Evolutionary conservation across 2,797 vertebrate genomes (phyloP), one percentile per base, ranked within the genome.

Genomic region (Acomys russatus): DNA sequence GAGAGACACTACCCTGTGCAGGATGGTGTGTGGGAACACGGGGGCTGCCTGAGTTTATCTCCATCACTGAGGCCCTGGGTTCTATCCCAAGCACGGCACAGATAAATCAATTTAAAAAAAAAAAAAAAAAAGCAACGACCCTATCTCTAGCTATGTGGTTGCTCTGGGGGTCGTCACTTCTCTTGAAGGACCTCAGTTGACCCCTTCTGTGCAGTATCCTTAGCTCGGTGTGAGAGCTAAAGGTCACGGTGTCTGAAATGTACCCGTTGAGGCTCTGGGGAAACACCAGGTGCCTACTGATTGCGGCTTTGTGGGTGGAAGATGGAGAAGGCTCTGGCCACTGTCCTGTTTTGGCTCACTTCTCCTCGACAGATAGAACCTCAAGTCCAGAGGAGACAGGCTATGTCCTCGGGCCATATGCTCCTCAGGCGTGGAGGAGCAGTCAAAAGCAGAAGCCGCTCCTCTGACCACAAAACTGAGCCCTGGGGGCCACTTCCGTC

Each of bases 281-380:
- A 92, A 63, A 76, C 85, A 92, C 54, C 54, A 25, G 86, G 76
- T 56, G 28, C 80, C 64, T 87, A 74, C 25, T 28, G 61, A 84
- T 22, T 33, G 35, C 33, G 28, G 78, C 74, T 89, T 86, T 63
- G 0, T 28, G 18, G 82, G 59, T 3, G 33, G 76, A 51, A 63
- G 9, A 2, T 10, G 30, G 63, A 25, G 77, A 33, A 54, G 70
- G 25, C 59, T 68, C 74, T 84, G 90, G 49, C 49, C 78, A 79
- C 38, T 18, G 64, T 35, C 38, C 95, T 66, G 33, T 35, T 23
- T 44, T 15, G 12, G 56, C n/a, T 74, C 68, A 30, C 70, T 23
- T n/a, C 61, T 56, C 61, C 44, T 51, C 2, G 28, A 61, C 3
- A 35, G 82, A 90, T 1, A 20, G 78, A 84, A 94, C 54, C 25